Conservation (phyloP, 2,113 vertebrate genomes). For the Hippocampus zosterae region DNA sequence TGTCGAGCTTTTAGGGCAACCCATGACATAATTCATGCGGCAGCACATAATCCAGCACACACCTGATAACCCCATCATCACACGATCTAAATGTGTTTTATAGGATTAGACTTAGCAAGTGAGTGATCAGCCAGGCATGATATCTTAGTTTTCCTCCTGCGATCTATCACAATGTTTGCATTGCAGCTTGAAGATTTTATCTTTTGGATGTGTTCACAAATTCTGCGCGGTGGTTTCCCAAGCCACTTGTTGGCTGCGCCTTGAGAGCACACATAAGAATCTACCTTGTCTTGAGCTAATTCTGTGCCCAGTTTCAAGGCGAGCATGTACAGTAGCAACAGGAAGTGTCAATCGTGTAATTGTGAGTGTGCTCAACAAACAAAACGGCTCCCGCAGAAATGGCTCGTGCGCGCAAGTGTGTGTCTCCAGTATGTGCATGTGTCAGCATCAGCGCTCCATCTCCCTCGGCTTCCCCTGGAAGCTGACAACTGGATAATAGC, state of each 20-base stretch:
- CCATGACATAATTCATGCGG: conserved; percentile 14
- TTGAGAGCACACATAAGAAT: not conserved
- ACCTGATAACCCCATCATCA: conserved; percentile 17
- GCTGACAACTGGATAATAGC: conserved; percentile 95
- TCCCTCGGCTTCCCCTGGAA: conserved; percentile 72
- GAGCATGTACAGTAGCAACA: not conserved
- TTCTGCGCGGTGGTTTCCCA: not conserved
- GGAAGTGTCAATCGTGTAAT: not conserved
- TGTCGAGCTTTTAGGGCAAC: conserved; percentile 19
- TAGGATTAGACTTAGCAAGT: conserved; percentile 50
- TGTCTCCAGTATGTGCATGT: conserved; percentile 72
- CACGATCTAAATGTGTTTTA: conserved; percentile 36
- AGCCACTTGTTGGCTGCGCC: not conserved
- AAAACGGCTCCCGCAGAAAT: conserved; percentile 1
- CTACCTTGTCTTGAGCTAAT: not conserved
- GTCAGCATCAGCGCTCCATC: conserved; percentile 79
- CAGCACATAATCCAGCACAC: conserved; percentile 31
- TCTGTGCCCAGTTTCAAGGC: not conserved
- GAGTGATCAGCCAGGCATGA: conserved; percentile 64
- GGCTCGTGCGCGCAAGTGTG: not conserved
- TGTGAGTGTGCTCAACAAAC: conserved; percentile 24
- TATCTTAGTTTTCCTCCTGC: conserved; percentile 53
- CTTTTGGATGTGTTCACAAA: not conserved
- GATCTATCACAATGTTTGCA: conserved; percentile 3
- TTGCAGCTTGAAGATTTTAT: not conserved